Percentiles rank a stretch among this genome's conserved stretches.
Evolutionary conservation across 2,888 invertebrate species (phyloP).

Genomic region (Aphelenchoides bicaudatus): DNA sequence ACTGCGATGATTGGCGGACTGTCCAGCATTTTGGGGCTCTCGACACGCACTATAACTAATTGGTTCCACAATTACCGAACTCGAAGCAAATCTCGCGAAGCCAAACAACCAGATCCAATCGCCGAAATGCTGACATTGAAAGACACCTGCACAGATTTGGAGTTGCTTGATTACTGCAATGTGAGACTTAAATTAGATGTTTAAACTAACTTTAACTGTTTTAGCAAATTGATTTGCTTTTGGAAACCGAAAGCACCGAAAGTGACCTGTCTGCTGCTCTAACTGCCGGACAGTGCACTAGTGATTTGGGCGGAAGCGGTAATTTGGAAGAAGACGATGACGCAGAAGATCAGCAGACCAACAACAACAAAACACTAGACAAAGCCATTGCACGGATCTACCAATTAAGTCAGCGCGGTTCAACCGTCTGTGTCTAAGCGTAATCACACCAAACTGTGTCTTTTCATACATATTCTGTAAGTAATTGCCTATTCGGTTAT

Average conservation of each 20-base stretch:
- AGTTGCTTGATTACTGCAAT: constrained; percentile 13
- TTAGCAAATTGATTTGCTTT: constrained; percentile 13
- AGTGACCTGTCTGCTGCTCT: not conserved
- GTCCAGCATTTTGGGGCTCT: constrained; percentile 82
- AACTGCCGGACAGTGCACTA: not conserved
- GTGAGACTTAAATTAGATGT: not conserved
- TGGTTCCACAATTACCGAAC: constrained; percentile 99
- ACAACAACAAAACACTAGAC: constrained; percentile 24
- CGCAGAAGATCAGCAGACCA: constrained; percentile 4
- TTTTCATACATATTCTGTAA: not conserved
- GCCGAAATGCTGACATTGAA: not conserved
- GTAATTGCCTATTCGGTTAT: no score
- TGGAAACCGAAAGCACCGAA: constrained; percentile 9
- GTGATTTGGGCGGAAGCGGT: not conserved
- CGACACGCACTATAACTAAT: constrained; percentile 92
- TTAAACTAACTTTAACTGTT: not conserved
- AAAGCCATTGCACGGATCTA: constrained; percentile 39
- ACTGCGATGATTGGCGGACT: constrained; percentile 91
- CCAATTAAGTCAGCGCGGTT: constrained; percentile 19
- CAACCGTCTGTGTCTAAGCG: constrained; percentile 7
- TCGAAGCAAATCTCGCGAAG: constrained; percentile 73
- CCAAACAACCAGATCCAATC: constrained; percentile 1
- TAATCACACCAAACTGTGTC: constrained; percentile 8
- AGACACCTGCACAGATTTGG: constrained; percentile 5
- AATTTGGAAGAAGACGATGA: constrained; percentile 8